Evolutionary conservation across 2,888 invertebrate species (phyloP), one percentile per base, ranked within the genome.

Genomic region (Leuctra nigra): DNA sequence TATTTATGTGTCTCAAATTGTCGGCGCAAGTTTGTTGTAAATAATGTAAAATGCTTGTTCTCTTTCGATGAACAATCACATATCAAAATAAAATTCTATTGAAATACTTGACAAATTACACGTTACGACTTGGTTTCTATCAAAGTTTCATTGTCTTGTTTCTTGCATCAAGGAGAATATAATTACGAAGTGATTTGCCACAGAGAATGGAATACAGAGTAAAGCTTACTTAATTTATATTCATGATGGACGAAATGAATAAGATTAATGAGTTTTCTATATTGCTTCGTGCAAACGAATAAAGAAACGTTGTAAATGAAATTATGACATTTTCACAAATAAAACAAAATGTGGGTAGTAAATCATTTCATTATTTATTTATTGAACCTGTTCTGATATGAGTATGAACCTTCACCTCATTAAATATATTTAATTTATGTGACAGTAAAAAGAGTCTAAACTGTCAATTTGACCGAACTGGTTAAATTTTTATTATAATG

Each of bases 251-350:
- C 11, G 29, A 29, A 29, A 29, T 7, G 11, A 29, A 29, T 36
- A 54, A 29, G 16, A 58, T 52, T 23, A 22, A 55, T 38, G 52
- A 47, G 44, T 58, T 58, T 58, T 58, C 29, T 57, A 58, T 50
- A 16, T 22, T 55, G 58, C 55, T 55, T 55, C 23, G 41, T 58
- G 58, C 52, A 48, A 50, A 33, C 50, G n/a, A 54, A 48, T 35
- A 35, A 22, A 33, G 24, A 47, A 48, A 18, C 48, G 33, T 53
- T 57, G 53, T 53, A 53, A 54, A 50, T 33, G 35, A 53, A 55
- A 55, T 29, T 22, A 55, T 54, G 41, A 56, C 35, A 52, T 56
- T 54, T 59, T 59, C 56, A 59, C 56, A 53, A 59, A 59, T 48
- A 56, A 52, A 56, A 52, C 39, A 35, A 54, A 46, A 53, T 41